Conservation (phyloP, 2,797 vertebrate genomes). For the Apogon hyalosoma region DNA sequence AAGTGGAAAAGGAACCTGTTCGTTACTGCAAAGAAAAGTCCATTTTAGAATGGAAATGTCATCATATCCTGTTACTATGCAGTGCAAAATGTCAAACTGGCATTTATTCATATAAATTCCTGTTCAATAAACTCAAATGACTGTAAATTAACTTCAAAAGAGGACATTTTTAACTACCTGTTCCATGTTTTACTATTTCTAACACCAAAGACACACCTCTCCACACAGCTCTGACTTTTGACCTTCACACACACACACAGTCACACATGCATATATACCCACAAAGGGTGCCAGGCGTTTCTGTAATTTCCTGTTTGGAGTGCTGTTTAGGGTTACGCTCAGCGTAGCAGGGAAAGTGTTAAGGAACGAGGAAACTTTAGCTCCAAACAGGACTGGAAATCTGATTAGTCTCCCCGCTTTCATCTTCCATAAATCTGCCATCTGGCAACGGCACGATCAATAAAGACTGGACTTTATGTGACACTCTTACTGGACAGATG, state of each 20-base stretch:
- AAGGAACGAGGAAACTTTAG: conserved; percentile 82
- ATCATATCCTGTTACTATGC: too few relatives aligned
- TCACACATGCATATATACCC: conserved; percentile 12
- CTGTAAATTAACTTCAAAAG: background rate
- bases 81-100: background rate
- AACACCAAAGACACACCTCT: conserved; percentile 19
- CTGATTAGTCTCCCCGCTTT: conserved; percentile 83
- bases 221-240: conserved; percentile 38
- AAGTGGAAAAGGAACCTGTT: too few relatives aligned
- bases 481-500: conserved; percentile 78
- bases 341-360: conserved; percentile 81
- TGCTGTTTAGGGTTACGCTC: conserved; percentile 82
- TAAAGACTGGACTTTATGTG: conserved; percentile 83
- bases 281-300: conserved; percentile 71
- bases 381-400: conserved; percentile 85
- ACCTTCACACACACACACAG: conserved; percentile 35
- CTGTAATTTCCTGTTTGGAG: conserved; percentile 85
- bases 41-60: too few relatives aligned
- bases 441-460: conserved; percentile 83
- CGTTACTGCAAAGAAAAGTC: too few relatives aligned
- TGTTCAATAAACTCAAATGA: conserved; percentile 1
- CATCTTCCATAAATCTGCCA: conserved; percentile 86
- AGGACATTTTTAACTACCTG: background rate
- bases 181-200: background rate
- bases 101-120: background rate